These are phyloP conservation scores for Eupeodes luniger DNA, from an alignment of 2,888 invertebrate genomes.

Conservation along the genomic window DNA sequence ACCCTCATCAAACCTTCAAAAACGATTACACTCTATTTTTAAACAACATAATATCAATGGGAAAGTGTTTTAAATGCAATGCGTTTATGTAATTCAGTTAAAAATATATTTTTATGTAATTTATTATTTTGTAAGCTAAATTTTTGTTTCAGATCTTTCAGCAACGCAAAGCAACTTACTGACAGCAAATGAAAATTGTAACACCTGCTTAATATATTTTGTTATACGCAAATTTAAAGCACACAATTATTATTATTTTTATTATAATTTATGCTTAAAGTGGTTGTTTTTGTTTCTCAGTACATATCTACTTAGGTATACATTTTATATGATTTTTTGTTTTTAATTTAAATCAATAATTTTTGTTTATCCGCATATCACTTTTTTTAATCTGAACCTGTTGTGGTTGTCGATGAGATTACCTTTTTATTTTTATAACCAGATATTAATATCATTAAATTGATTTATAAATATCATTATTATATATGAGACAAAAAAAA, in stretches of 20 bases:
- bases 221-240: slow-evolving; percentile 61
- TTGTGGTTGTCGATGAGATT: slow-evolving; percentile 12
- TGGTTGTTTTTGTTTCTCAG: slow-evolving; percentile 57
- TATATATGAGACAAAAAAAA: neutral
- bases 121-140: slow-evolving; percentile 16
- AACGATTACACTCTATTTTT: too few species aligned
- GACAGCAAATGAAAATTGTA: slow-evolving; percentile 65
- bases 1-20: too few species aligned
- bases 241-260: slow-evolving; percentile 41
- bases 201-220: slow-evolving; percentile 6
- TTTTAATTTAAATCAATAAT: slow-evolving; percentile 1
- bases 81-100: too few species aligned
- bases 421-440: slow-evolving; percentile 13
- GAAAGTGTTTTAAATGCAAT: too few species aligned
- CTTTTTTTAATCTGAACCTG: neutral
- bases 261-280: neutral
- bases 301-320: neutral
- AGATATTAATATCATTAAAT: slow-evolving; percentile 21
- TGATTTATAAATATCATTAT: slow-evolving; percentile 13
- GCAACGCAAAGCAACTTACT: slow-evolving; percentile 64
- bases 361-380: neutral
- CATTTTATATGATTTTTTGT: neutral
- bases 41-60: too few species aligned
- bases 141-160: slow-evolving; percentile 40
- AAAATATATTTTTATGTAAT: neutral